Evolutionary conservation across 2,888 invertebrate species (phyloP).

Genomic region (Rosalia funebris): DNA sequence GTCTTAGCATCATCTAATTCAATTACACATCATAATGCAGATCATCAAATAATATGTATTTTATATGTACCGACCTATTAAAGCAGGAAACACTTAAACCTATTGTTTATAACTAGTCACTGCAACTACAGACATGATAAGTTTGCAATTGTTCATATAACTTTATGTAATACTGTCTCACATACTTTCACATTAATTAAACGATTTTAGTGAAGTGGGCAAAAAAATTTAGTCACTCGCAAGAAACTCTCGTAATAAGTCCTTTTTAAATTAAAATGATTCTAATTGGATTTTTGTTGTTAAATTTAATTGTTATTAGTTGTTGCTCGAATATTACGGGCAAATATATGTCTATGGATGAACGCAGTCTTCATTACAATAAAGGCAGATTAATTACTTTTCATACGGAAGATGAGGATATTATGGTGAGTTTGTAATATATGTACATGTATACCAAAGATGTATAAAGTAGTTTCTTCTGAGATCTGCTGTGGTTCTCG

Average conservation of each 20-base stretch:
- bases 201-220: neutral
- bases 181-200: constrained; percentile 12
- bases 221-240: constrained; percentile 11
- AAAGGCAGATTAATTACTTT: constrained; percentile 68
- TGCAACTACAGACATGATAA: too few relatives aligned
- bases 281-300: constrained; percentile 4
- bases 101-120: neutral
- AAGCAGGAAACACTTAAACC: too few relatives aligned
- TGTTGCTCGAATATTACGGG: constrained; percentile 59
- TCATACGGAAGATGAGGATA: constrained; percentile 66
- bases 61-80: too few relatives aligned
- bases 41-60: too few relatives aligned
- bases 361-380: constrained; percentile 11
- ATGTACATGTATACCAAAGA: too few relatives aligned
- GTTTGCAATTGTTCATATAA: too few relatives aligned
- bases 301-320: constrained; percentile 3
- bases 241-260: constrained; percentile 5
- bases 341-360: constrained; percentile 51
- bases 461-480: too few relatives aligned
- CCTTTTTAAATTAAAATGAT: constrained; percentile 6
- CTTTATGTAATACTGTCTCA: constrained; percentile 5
- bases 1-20: too few relatives aligned
- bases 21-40: too few relatives aligned
- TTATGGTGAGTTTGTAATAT: constrained; percentile 69
- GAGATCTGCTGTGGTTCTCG: too few relatives aligned